A percentile compares a stretch with the other conserved stretches of the same genome.
These are phyloP conservation scores for Crocuta crocuta DNA, from an alignment of 2,113 vertebrate genomes.

Conservation along the genomic window DNA sequence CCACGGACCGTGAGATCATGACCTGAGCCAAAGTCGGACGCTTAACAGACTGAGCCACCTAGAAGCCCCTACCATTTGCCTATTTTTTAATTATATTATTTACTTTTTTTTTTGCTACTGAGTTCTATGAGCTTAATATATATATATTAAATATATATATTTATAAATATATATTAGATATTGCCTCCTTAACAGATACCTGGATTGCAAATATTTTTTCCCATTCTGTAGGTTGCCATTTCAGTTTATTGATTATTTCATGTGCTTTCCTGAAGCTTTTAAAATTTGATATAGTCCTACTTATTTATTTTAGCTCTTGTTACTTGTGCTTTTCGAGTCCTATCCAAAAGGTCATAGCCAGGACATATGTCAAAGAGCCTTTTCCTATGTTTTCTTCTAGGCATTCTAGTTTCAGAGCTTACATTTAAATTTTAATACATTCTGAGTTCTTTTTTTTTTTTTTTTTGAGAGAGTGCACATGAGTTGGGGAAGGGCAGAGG, in stretches of 20 bases:
- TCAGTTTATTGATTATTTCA: background rate
- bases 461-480: no score
- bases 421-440: background rate
- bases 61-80: background rate
- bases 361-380: background rate
- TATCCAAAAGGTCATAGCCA: background rate
- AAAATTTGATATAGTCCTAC: background rate
- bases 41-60: no score
- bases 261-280: background rate
- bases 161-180: background rate
- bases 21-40: no score
- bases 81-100: background rate
- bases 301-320: background rate
- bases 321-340: background rate
- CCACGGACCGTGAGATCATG: no score
- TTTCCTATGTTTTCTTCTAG: no score
- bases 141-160: background rate
- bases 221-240: background rate
- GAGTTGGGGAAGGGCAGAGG: no score
- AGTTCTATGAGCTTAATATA: background rate
- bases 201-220: background rate
- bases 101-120: background rate
- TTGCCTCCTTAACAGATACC: background rate
- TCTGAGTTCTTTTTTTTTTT: background rate
- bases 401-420: background rate